Conservation (phyloP, 2,113 vertebrate genomes). For the Sapajus apella region DNA sequence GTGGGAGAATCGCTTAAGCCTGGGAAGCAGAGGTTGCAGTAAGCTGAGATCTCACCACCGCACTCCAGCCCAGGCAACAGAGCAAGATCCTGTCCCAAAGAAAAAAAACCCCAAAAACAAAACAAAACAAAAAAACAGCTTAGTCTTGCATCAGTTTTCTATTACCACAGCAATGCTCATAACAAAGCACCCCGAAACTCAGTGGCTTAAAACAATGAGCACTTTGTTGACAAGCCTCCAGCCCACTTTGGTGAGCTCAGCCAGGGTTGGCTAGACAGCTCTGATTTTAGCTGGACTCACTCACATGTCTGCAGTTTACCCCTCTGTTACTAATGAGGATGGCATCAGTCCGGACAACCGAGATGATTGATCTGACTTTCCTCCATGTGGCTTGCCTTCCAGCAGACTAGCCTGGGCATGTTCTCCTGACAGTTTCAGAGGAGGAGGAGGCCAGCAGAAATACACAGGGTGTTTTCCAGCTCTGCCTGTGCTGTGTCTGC, state of each 20-base stretch:
- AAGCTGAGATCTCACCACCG: too few species aligned
- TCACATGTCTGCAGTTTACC: not conserved
- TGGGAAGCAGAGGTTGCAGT: too few species aligned
- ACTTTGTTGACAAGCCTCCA: not conserved
- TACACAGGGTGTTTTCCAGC: not conserved
- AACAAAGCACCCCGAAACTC: not conserved
- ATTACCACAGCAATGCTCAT: not conserved
- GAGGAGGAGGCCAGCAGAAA: not conserved
- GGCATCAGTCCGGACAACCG: not conserved
- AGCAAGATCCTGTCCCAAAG: too few species aligned
- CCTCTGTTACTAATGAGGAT: not conserved
- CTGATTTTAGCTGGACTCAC: not conserved
- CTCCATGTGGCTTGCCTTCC: not conserved
- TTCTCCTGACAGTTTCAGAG: not conserved
- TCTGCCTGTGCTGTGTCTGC: not conserved
- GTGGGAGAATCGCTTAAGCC: too few species aligned
- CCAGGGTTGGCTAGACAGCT: not conserved
- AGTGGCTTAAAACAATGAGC: not conserved
- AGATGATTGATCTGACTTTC: not conserved
- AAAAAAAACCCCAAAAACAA: too few species aligned
- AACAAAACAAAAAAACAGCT: not conserved
- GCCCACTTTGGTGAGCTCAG: not conserved
- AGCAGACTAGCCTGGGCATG: not conserved
- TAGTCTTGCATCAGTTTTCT: not conserved
- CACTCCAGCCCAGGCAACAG: too few species aligned